These are phyloP conservation scores for Ageneiosus marmoratus DNA, from an alignment of 2,113 vertebrate species.

Conservation along the genomic window DNA sequence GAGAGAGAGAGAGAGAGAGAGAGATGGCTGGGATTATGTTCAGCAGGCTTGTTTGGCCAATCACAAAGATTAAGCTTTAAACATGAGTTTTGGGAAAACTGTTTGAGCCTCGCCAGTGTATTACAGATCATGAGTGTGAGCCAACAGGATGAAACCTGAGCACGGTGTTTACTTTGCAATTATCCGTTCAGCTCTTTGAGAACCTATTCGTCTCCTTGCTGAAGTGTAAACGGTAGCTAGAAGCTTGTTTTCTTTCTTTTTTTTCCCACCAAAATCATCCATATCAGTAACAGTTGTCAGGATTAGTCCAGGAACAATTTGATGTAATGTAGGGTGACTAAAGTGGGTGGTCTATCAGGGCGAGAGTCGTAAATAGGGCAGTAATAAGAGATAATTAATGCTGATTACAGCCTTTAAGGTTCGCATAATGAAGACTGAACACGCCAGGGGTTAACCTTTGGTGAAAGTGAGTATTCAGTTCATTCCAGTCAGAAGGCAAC, in stretches of 20 bases:
- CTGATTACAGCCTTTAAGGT: constrained; percentile 1
- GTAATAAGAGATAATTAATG: constrained; percentile 9
- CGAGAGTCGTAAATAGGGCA: background rate
- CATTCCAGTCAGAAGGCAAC: background rate
- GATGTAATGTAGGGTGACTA: background rate
- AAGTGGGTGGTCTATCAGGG: constrained; percentile 17
- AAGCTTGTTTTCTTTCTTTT: background rate
- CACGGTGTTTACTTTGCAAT: constrained; percentile 38
- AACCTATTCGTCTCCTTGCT: background rate
- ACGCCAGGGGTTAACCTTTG: constrained; percentile 12
- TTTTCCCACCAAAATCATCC: background rate
- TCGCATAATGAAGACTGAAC: constrained; percentile 12
- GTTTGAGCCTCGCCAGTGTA: constrained; percentile 5
- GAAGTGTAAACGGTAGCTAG: constrained; percentile 40
- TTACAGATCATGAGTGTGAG: constrained; percentile 14
- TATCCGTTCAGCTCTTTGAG: constrained; percentile 40
- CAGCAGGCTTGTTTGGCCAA: constrained; percentile 29
- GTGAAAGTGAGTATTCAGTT: constrained; percentile 4
- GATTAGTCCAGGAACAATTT: background rate
- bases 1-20: background rate
- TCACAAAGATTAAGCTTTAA: constrained; percentile 30
- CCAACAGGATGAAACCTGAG: constrained; percentile 31
- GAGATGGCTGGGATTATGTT: constrained; percentile 11
- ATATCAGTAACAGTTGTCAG: background rate
- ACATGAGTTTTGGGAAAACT: constrained; percentile 22